Evolutionary conservation across 2,797 vertebrate species (phyloP).

Genomic region (Gadopsis bispinosus): DNA sequence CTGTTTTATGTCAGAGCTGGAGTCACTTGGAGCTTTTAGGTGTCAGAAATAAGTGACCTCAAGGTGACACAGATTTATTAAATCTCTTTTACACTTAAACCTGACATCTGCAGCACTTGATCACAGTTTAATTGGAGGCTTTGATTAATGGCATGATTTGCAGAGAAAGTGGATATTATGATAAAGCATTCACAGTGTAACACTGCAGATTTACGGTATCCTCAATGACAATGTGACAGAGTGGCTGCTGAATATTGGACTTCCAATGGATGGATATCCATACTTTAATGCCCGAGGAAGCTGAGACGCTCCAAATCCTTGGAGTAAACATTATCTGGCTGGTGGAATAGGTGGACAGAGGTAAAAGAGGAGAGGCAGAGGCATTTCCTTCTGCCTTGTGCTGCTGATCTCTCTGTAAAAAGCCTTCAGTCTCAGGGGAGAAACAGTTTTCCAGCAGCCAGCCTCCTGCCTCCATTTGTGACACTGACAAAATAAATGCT

Average conservation of each 20-base stretch:
- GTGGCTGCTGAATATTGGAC: constrained; percentile 19
- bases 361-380: constrained; percentile 24
- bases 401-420: constrained; percentile 38
- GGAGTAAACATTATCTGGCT: constrained; percentile 59
- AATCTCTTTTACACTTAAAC: constrained; percentile 17
- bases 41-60: constrained; percentile 52
- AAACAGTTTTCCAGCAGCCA: constrained; percentile 34
- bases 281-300: constrained; percentile 40
- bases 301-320: constrained; percentile 43
- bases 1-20: constrained; percentile 48
- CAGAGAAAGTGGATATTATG: constrained; percentile 47
- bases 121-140: constrained; percentile 64
- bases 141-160: constrained; percentile 64
- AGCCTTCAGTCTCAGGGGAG: constrained; percentile 51
- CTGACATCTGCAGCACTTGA: constrained; percentile 39
- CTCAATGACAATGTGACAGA: neutral
- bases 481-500: constrained; percentile 60
- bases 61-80: constrained; percentile 32
- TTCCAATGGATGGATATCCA: constrained; percentile 26
- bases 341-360: constrained; percentile 15
- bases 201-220: constrained; percentile 31
- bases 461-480: constrained; percentile 51
- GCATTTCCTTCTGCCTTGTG: constrained; percentile 14
- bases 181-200: constrained; percentile 29
- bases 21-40: constrained; percentile 36